Percentiles rank a stretch among this genome's conserved stretches.
Conservation (phyloP, 1,140 invertebrate genomes). For the Riptortus pedestris region DNA sequence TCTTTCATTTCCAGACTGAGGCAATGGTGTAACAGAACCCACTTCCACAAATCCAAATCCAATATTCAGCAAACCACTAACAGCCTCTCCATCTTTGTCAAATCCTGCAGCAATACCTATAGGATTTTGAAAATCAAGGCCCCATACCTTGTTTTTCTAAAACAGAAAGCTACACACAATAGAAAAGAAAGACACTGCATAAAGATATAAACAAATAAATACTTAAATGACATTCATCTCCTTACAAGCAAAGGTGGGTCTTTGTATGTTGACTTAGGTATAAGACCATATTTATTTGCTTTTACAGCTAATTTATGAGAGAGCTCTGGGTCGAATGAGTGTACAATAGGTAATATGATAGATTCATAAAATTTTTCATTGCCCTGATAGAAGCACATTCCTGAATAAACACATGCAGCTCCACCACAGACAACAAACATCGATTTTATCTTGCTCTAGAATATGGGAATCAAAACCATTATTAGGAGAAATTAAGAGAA, state of each 20-base stretch:
- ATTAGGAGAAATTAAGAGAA: constrained; percentile 32
- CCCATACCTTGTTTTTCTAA: constrained; percentile 58
- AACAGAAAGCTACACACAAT: constrained; percentile 27
- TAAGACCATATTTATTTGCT: constrained; percentile 61
- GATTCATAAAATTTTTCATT: constrained; percentile 69
- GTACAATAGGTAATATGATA: constrained; percentile 56
- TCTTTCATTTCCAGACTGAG: constrained; percentile 84
- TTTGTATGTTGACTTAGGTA: constrained; percentile 45
- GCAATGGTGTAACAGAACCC: constrained; percentile 86
- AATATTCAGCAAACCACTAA: constrained; percentile 65
- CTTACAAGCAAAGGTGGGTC: constrained; percentile 54
- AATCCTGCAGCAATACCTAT: constrained; percentile 95
- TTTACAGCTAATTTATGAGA: constrained; percentile 66
- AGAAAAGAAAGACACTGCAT: constrained; percentile 22
- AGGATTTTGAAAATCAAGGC: constrained; percentile 69
- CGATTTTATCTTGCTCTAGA: constrained; percentile 45
- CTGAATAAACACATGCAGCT: constrained; percentile 49
- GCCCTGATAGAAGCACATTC: constrained; percentile 51
- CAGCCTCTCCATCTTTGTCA: constrained; percentile 91
- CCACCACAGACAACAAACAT: constrained; percentile 43
- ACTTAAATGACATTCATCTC: constrained; percentile 28
- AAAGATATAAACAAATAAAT: constrained; percentile 19
- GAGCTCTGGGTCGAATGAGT: constrained; percentile 58
- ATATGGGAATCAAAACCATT: background rate
- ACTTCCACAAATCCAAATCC: constrained; percentile 96